Evolutionary conservation across 2,888 invertebrate species (phyloP).

Genomic region (Lissonota sp.): DNA sequence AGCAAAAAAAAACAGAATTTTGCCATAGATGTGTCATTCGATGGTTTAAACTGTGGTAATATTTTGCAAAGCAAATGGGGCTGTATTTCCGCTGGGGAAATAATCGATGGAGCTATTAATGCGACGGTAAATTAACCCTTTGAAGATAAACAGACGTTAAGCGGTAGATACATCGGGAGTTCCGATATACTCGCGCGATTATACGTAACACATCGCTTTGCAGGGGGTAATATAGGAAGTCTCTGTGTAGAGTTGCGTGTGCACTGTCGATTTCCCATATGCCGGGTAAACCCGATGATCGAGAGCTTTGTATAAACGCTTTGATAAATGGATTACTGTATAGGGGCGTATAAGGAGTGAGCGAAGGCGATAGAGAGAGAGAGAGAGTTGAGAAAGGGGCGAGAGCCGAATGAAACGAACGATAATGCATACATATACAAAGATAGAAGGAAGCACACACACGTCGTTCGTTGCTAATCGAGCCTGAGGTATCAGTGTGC

Average conservation of each 20-base stretch:
- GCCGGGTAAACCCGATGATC: conserved; percentile 2
- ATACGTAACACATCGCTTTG: too few species aligned
- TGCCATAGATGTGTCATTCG: too few species aligned
- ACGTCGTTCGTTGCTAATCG: conserved; percentile 66
- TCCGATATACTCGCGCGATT: too few species aligned
- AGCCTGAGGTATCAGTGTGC: conserved; percentile 70
- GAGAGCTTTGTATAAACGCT: conserved; percentile 54
- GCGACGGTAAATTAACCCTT: too few species aligned
- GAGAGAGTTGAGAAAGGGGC: conserved; percentile 44
- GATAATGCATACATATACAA: conserved; percentile 18
- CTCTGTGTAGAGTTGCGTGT: not conserved
- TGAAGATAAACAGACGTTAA: too few species aligned
- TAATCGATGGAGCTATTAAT: too few species aligned
- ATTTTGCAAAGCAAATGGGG: too few species aligned
- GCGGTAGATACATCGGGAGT: too few species aligned
- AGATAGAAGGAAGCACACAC: conserved; percentile 27
- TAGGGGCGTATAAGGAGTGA: not conserved
- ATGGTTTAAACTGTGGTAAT: too few species aligned
- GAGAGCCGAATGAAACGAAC: conserved; percentile 26
- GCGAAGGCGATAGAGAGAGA: not conserved
- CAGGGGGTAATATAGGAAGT: too few species aligned
- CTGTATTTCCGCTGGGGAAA: too few species aligned
- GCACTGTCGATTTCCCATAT: conserved; percentile 23
- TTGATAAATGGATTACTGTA: conserved; percentile 68
- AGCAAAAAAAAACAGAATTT: too few species aligned